Percentiles rank a stretch among this genome's conserved stretches.
These are phyloP conservation scores for Urocyon cinereoargenteus DNA, from an alignment of 2,797 vertebrate species.

Conservation along the genomic window DNA sequence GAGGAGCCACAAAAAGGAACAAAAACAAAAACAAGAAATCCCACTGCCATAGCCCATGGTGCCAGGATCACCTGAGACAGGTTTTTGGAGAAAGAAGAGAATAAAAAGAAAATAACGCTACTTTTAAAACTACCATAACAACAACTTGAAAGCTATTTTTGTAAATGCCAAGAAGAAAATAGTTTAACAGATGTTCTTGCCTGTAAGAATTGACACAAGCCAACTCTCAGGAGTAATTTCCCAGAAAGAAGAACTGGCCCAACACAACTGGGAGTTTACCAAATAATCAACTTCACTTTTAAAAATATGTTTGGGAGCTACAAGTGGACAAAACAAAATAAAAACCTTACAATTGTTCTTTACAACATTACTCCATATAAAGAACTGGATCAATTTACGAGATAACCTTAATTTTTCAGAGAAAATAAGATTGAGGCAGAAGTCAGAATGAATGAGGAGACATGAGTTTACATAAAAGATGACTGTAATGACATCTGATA, in stretches of 20 bases:
- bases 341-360: background rate
- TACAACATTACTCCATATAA: background rate
- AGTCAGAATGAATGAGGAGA: background rate
- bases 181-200: slow-evolving; percentile 42
- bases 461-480: background rate
- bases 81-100: background rate
- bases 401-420: background rate
- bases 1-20: background rate
- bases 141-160: slow-evolving; percentile 70
- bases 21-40: background rate
- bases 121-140: slow-evolving; percentile 45
- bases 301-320: background rate
- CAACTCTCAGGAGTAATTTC: slow-evolving; percentile 24
- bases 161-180: slow-evolving; percentile 66
- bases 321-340: background rate
- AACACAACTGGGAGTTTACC: slow-evolving; percentile 32
- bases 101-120: background rate
- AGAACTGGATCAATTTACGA: background rate
- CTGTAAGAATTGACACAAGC: slow-evolving; percentile 44
- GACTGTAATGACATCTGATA: background rate
- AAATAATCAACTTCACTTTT: slow-evolving; percentile 47
- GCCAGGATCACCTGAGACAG: background rate
- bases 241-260: background rate
- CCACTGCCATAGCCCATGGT: background rate
- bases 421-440: background rate